Conservation (phyloP, 2,797 vertebrate species). For the Picus viridis region DNA sequence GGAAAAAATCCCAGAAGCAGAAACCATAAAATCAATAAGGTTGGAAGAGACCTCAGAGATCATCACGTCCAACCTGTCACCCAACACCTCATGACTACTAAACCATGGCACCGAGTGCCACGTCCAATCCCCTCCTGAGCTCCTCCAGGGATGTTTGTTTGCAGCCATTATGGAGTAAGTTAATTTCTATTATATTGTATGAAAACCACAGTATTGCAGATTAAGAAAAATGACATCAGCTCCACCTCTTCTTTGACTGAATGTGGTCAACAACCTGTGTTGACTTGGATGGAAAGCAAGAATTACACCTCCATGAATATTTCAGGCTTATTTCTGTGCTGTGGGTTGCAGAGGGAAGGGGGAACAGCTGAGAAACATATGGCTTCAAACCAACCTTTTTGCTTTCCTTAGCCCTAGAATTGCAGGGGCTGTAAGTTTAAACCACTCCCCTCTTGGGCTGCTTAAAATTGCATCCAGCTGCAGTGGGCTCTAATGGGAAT, state of each 20-base stretch:
- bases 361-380: constrained; percentile 14
- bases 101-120: too few relatives aligned
- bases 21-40: not conserved
- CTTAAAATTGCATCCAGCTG: constrained; percentile 49
- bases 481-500: constrained; percentile 30
- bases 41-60: too few relatives aligned
- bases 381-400: not conserved
- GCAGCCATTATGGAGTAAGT: not conserved
- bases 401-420: not conserved
- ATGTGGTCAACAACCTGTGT: not conserved
- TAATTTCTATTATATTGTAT: not conserved
- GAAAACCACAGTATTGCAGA: not conserved
- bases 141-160: not conserved
- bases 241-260: not conserved
- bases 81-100: too few relatives aligned
- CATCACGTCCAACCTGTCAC: too few relatives aligned
- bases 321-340: not conserved
- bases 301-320: not conserved
- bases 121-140: too few relatives aligned
- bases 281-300: not conserved
- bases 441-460: not conserved
- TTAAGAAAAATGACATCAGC: not conserved
- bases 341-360: not conserved
- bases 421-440: not conserved
- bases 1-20: not conserved